Percentiles rank a stretch among this genome's conserved stretches.
These are phyloP conservation scores for Stichodactyla mertensii DNA, from an alignment of 64 coral and sea anemone genomes.

Conservation along the genomic window DNA sequence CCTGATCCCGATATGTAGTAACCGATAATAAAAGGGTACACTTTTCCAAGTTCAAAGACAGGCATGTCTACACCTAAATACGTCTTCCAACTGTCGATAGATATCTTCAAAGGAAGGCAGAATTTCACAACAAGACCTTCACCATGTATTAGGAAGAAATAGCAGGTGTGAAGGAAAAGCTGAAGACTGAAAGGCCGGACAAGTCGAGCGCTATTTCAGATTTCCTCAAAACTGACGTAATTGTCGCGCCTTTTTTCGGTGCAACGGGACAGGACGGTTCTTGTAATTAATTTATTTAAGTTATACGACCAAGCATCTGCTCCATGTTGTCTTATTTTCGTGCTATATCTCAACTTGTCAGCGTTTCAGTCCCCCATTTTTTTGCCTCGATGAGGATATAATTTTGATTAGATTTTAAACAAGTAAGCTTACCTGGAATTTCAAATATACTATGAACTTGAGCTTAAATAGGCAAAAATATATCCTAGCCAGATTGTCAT, in stretches of 20 bases:
- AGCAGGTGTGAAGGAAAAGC: slow-evolving; percentile 8
- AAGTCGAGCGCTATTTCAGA: slow-evolving; percentile 6
- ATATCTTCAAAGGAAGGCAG: neutral
- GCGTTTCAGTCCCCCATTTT: neutral
- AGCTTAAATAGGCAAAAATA: neutral
- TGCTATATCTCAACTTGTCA: neutral
- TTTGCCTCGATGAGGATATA: neutral
- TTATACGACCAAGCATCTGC: neutral
- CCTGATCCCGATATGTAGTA: slow-evolving; percentile 4
- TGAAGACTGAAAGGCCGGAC: neutral
- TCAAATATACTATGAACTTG: neutral
- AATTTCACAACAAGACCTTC: neutral
- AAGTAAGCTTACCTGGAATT: neutral
- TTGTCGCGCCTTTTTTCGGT: slow-evolving; percentile 25
- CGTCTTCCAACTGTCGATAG: neutral
- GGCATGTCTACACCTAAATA: slow-evolving; percentile 7
- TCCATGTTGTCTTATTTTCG: neutral
- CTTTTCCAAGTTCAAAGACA: slow-evolving; percentile 9
- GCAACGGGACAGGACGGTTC: slow-evolving; percentile 13
- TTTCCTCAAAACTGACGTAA: slow-evolving; percentile 14
- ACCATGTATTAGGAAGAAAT: neutral
- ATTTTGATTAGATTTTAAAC: neutral
- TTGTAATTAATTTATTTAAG: slow-evolving; percentile 7
- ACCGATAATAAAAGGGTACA: neutral
- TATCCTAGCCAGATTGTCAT: neutral